Percentiles rank a stretch among this genome's conserved stretches.
Conservation (phyloP, 2,113 vertebrate species). For the Fregetta grallaria region DNA sequence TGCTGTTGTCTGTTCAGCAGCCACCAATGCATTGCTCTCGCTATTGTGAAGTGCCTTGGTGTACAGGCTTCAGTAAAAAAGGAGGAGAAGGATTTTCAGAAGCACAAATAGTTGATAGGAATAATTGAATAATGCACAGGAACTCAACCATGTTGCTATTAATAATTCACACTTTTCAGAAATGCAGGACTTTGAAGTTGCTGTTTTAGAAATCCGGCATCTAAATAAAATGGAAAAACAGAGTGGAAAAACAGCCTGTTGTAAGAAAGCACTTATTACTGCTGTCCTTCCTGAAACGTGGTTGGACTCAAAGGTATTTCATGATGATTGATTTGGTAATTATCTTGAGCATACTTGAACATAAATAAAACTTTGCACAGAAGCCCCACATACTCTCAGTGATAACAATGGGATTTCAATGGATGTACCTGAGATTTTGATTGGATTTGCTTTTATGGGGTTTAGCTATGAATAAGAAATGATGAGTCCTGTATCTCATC, state of each 20-base stretch:
- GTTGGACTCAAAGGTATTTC: not conserved
- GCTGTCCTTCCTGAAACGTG: not conserved
- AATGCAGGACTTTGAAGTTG: not conserved
- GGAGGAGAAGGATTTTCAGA: not conserved
- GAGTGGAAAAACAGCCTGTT: not conserved
- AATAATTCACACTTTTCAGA: constrained; percentile 18
- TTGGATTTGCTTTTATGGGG: not conserved
- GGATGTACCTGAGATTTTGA: not conserved
- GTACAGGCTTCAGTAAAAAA: not conserved
- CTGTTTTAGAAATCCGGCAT: not conserved
- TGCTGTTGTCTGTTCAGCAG: not conserved
- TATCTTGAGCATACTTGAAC: not conserved
- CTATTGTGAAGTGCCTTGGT: not conserved
- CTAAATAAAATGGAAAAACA: not conserved
- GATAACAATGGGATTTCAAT: not conserved
- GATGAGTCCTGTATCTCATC: not conserved
- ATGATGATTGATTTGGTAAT: not conserved
- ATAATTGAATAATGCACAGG: constrained; percentile 1
- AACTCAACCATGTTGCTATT: not conserved
- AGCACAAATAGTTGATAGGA: not conserved
- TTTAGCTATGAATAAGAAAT: not conserved
- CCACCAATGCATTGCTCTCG: not conserved
- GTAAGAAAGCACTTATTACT: not conserved
- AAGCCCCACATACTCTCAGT: not conserved
- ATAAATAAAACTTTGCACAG: not conserved